These are phyloP conservation scores for Thamnophis sirtalis DNA, from an alignment of 2,113 vertebrate species.

Conservation along the genomic window DNA sequence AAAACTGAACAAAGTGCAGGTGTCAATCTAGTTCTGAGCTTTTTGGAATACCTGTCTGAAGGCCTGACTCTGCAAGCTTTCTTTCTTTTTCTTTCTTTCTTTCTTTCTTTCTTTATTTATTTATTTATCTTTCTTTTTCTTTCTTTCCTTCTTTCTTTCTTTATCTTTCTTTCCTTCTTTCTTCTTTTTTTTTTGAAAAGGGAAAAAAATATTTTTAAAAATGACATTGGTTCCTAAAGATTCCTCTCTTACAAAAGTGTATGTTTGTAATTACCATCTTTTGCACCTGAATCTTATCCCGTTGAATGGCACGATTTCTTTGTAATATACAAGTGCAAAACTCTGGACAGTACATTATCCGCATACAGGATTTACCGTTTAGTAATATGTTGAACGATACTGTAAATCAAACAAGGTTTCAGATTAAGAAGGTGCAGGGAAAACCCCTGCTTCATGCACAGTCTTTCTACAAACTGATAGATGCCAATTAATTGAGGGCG, in stretches of 20 bases:
- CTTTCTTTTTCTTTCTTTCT: no score
- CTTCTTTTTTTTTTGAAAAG: not conserved
- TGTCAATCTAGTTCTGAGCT: not conserved
- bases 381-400: not conserved
- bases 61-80: not conserved
- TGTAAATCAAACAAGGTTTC: not conserved
- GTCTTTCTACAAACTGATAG: not conserved
- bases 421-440: not conserved
- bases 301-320: not conserved
- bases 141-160: no score
- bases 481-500: no score
- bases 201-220: not conserved
- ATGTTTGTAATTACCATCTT: not conserved
- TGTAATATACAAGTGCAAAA: not conserved
- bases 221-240: not conserved
- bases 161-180: no score
- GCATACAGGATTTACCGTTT: not conserved
- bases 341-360: not conserved
- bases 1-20: not conserved
- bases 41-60: not conserved
- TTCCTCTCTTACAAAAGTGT: not conserved
- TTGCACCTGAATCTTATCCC: not conserved
- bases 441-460: not conserved
- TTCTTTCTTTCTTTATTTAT: no score
- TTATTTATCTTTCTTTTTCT: no score